Evolutionary conservation across 2,113 vertebrate species (phyloP).

Genomic region (Emydocephalus ijimae): DNA sequence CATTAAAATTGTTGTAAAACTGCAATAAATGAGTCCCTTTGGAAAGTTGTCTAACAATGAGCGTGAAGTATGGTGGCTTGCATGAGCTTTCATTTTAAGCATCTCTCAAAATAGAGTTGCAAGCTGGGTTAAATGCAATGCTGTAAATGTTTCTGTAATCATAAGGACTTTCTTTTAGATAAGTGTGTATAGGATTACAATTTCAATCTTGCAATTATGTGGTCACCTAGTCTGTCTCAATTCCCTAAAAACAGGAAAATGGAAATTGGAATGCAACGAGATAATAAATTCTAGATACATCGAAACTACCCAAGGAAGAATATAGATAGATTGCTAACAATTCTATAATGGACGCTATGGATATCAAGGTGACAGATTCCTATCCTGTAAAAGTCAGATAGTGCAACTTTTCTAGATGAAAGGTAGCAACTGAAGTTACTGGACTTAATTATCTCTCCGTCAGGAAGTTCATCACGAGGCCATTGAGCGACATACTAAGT

Average conservation of each 20-base stretch:
- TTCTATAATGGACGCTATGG: background rate
- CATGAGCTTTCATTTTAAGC: background rate
- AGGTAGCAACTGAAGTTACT: background rate
- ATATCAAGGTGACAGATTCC: slow-evolving; percentile 11
- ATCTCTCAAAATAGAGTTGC: background rate
- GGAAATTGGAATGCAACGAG: slow-evolving; percentile 57
- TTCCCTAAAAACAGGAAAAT: slow-evolving; percentile 13
- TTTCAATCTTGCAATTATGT: slow-evolving; percentile 23
- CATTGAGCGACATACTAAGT: background rate
- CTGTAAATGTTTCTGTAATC: background rate
- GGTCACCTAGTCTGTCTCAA: slow-evolving; percentile 33
- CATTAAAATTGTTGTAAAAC: background rate
- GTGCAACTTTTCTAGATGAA: slow-evolving; percentile 4
- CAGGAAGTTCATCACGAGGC: slow-evolving; percentile 24
- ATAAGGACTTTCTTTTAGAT: background rate
- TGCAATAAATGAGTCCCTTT: background rate
- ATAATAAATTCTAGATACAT: slow-evolving; percentile 45
- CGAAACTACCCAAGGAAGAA: slow-evolving; percentile 23
- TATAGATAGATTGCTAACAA: slow-evolving; percentile 13
- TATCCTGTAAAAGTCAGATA: background rate
- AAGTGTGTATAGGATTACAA: background rate
- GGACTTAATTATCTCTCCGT: slow-evolving; percentile 14
- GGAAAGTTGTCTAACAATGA: background rate
- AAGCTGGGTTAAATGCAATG: background rate
- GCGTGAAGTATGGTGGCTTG: background rate